phyloP scores from a whole-genome alignment of 2,113 vertebrate genomes.

The Hemicordylus capensis region DNA sequence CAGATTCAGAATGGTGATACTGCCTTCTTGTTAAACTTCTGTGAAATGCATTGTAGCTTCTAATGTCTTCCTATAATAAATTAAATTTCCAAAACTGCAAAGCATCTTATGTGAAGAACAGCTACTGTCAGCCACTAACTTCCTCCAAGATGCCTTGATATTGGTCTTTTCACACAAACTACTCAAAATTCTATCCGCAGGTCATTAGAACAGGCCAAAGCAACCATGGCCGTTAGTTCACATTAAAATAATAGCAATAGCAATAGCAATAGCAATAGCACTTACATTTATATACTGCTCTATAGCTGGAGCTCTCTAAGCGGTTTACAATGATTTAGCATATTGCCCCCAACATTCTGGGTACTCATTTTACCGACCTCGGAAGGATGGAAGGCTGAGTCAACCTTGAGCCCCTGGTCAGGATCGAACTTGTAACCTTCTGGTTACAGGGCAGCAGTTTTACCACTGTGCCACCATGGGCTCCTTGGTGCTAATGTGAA shows the following conservation, averaged over 20 bases:
- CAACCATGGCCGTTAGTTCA: neutral
- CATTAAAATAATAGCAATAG: neutral
- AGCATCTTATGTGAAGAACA: neutral
- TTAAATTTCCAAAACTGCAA: neutral
- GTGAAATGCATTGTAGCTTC: neutral
- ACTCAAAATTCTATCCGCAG: neutral
- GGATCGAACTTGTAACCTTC: no score
- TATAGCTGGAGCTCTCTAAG: no score
- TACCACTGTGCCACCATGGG: no score
- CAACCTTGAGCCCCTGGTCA: no score
- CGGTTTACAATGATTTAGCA: no score
- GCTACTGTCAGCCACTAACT: neutral
- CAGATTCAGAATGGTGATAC: slow-evolving; percentile 2
- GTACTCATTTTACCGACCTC: no score
- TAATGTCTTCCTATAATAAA: neutral
- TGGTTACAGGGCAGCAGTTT: no score
- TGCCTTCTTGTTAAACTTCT: slow-evolving; percentile 22
- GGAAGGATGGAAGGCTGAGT: no score
- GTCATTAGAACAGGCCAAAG: neutral
- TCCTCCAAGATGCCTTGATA: neutral
- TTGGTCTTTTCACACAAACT: neutral
- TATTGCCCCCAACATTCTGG: no score
- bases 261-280: neutral
- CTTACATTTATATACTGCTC: no score
- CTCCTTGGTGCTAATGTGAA: no score